Evolutionary conservation across 2,113 vertebrate genomes (phyloP).

Genomic region (Saccopteryx bilineata): DNA sequence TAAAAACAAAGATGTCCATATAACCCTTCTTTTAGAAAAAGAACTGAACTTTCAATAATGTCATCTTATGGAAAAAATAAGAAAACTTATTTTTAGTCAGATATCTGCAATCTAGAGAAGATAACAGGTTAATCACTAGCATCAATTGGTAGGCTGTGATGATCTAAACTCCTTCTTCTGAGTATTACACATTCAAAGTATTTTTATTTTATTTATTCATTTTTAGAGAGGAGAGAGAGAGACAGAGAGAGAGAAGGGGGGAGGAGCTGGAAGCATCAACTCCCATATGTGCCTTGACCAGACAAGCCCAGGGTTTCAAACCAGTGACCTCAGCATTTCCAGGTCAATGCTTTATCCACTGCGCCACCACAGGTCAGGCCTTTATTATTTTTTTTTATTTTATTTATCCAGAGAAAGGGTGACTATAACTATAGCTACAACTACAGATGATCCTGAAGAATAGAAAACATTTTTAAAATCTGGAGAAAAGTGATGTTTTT

Average conservation of each 20-base stretch:
- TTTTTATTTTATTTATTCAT: no score
- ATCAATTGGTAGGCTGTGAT: not conserved
- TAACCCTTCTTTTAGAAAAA: not conserved
- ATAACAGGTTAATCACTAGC: not conserved
- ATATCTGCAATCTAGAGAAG: not conserved
- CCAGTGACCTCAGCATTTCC: no score
- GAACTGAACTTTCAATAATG: not conserved
- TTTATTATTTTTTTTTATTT: no score
- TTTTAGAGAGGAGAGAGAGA: no score
- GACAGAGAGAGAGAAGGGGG: no score
- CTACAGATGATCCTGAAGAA: not conserved
- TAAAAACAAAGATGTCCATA: slow-evolving; percentile 37
- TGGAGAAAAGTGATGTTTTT: not conserved
- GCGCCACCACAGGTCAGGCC: no score
- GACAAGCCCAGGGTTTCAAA: no score
- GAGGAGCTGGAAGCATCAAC: no score
- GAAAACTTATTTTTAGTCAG: not conserved
- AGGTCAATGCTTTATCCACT: no score
- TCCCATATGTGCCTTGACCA: no score
- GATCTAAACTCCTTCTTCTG: not conserved
- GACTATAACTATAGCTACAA: not conserved
- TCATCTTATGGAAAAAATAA: not conserved
- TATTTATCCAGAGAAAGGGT: not conserved
- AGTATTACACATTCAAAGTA: not conserved
- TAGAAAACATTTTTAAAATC: not conserved